phyloP scores from a whole-genome alignment of 2,797 vertebrate genomes.

The Pseudotriccus pelzelni region DNA sequence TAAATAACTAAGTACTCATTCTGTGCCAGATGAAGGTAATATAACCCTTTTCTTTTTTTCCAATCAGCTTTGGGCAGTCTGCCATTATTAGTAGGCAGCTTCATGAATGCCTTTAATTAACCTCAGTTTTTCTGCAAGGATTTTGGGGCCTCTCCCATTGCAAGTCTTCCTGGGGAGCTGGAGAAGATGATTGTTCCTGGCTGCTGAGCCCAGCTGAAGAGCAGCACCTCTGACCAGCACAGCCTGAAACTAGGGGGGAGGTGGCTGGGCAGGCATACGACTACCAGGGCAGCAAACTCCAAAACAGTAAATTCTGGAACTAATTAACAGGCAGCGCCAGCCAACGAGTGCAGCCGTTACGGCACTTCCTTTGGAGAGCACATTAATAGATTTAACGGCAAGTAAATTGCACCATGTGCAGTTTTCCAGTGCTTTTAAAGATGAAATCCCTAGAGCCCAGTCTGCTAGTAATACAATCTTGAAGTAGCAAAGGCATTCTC shows the following conservation, averaged over 20 bases:
- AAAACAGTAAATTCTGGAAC: conserved; percentile 20
- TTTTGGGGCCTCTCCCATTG: not conserved
- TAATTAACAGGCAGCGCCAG: conserved; percentile 25
- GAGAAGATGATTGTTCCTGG: accelerated
- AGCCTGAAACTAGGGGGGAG: not conserved
- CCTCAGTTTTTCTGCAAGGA: not conserved
- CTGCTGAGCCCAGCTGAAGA: not conserved
- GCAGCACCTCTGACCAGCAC: not conserved
- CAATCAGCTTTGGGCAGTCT: not conserved
- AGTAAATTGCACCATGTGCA: not conserved
- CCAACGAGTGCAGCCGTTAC: accelerated
- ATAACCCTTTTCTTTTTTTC: not conserved
- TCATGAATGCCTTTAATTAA: not conserved
- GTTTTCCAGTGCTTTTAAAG: not conserved
- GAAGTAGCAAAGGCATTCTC: not conserved
- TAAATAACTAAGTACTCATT: not conserved
- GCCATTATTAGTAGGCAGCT: not conserved
- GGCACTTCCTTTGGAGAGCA: not conserved
- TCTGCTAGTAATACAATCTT: not conserved
- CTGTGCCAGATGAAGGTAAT: not conserved
- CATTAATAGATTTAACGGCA: not conserved
- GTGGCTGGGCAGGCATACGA: not conserved
- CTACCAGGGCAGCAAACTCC: not conserved
- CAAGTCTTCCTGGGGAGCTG: not conserved
- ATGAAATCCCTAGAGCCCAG: not conserved